Evolutionary conservation across 2,888 invertebrate genomes (phyloP), one percentile per base, ranked within the genome.

Genomic region (Amaurobius ferox): DNA sequence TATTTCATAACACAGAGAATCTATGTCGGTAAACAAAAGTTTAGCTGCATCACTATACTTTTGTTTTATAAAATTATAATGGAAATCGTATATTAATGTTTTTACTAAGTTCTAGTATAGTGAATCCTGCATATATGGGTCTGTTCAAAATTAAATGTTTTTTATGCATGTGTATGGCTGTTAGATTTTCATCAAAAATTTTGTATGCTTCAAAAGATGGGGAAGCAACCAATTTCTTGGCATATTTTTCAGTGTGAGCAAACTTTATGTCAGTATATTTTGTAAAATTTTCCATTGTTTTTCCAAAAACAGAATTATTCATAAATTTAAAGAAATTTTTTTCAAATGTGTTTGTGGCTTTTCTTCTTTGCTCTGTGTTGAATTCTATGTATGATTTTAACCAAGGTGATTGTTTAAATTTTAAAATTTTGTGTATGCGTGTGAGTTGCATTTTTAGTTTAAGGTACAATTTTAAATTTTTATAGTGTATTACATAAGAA

Each of bases 271-370:
- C 89, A 26, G 88, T 86, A 79, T 89, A 80, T 32, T 90, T 89
- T 73, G 90, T 72, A 29, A 90, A 86, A 88, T 91, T 90, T 79
- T 90, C 89, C 89, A 91, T 90, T 23, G 89, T 90, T 87, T 91
- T 90, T 9, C 90, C 91, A 88, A 90, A 91, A 9, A 91, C 89
- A n/a, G 89, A 70, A 85, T 91, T 90, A 79, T 90, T 90, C 89
- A 90, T 89, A 7, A 91, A 81, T 85, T 91, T 90, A 71, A 91
- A 91, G 72, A 92, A 90, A 83, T 90, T 89, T 89, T 91, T 90
- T 74, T 91, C 89, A 90, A 91, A 91, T 62, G 89, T 90, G 83
- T 88, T 90, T 79, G 88, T 89, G 88, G 88, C 90, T 73, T 88
- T 77, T 89, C 88, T 89, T 23, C 87, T 70, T 39, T 70, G 26